Conservation (phyloP, 2,113 vertebrate genomes). For the Callopanchax toddi region DNA sequence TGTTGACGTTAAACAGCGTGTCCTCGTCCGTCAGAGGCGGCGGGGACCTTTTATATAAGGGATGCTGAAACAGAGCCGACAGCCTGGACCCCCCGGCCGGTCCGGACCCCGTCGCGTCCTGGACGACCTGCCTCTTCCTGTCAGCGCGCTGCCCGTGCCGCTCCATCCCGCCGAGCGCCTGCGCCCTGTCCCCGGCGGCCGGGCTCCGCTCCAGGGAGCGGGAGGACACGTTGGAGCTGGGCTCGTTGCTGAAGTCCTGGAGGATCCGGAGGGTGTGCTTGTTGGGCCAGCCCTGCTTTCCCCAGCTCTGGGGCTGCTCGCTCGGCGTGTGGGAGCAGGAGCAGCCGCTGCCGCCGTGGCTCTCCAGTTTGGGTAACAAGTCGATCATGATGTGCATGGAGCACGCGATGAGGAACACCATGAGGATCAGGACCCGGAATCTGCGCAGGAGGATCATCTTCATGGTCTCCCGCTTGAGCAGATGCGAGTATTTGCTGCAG, state of each 20-base stretch:
- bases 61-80: conserved; percentile 86
- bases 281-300: conserved; percentile 85
- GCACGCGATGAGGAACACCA: conserved; percentile 91
- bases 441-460: conserved; percentile 93
- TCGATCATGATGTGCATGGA: conserved; percentile 95
- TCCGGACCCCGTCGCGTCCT: conserved; percentile 41
- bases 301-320: conserved; percentile 78
- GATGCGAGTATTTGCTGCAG: conserved; percentile 76
- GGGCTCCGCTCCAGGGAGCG: conserved; percentile 85
- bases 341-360: conserved; percentile 79
- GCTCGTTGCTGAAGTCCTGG: conserved; percentile 94
- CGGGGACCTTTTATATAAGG: conserved; percentile 81
- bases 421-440: conserved; percentile 91
- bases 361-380: conserved; percentile 90
- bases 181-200: conserved; percentile 59
- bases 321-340: conserved; percentile 84
- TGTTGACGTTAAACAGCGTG: conserved; percentile 93
- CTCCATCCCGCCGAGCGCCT: conserved; percentile 62
- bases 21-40: conserved; percentile 86
- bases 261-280: conserved; percentile 93
- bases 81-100: conserved; percentile 76
- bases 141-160: conserved; percentile 60
- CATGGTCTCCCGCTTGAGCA: conserved; percentile 77
- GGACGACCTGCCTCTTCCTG: conserved; percentile 67
- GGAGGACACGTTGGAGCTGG: conserved; percentile 87